These are phyloP conservation scores for Otolemur garnettii DNA, from an alignment of 2,113 vertebrate genomes.

Conservation along the genomic window DNA sequence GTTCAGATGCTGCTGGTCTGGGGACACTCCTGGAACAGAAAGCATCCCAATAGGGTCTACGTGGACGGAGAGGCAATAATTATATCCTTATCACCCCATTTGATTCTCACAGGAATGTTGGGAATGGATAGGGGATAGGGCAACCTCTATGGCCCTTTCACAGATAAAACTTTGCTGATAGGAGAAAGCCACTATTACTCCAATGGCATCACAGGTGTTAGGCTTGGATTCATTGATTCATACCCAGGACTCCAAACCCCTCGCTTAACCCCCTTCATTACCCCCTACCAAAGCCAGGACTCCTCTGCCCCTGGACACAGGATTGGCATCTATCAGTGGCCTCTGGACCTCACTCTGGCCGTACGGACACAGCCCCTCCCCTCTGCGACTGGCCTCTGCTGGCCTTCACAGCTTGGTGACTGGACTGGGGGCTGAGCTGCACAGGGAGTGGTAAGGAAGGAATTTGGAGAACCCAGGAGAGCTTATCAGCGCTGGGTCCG, in stretches of 20 bases:
- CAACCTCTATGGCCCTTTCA: background rate
- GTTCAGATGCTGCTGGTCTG: accelerated
- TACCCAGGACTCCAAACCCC: background rate
- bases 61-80: background rate
- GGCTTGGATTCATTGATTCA: background rate
- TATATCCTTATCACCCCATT: background rate
- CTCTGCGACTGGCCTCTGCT: background rate
- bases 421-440: background rate
- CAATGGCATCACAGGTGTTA: background rate
- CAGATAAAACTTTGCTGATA: background rate
- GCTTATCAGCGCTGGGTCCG: background rate
- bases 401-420: background rate
- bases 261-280: background rate
- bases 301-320: background rate
- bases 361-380: background rate
- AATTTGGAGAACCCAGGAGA: background rate
- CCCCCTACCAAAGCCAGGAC: background rate
- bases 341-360: too few relatives aligned
- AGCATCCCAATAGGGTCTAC: background rate
- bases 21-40: background rate
- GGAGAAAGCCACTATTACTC: background rate
- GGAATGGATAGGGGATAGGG: background rate
- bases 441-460: background rate
- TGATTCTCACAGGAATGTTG: background rate
- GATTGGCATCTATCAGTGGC: background rate